phyloP scores from a whole-genome alignment of 2,113 vertebrate genomes.

The Carettochelys insculpta region DNA sequence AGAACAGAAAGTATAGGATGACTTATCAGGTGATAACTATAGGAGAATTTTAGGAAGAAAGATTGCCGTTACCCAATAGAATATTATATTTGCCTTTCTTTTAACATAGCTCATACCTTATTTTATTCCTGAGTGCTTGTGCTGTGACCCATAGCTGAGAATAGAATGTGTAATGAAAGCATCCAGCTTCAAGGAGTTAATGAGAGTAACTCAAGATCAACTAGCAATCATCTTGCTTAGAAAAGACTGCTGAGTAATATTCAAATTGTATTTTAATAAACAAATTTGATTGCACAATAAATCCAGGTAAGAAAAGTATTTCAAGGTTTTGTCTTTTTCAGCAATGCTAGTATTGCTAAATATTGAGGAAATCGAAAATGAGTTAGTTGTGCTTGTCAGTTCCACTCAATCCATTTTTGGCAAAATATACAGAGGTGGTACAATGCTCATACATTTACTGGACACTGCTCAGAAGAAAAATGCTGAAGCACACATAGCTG shows the following conservation, averaged over 20 bases:
- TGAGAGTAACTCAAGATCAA: background rate
- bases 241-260: background rate
- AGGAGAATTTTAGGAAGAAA: background rate
- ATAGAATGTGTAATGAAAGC: constrained; percentile 5
- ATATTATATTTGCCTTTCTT: constrained; percentile 45
- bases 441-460: constrained; percentile 12
- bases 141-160: constrained; percentile 56
- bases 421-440: constrained; percentile 13
- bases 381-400: background rate
- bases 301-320: background rate
- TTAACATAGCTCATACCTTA: background rate
- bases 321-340: background rate
- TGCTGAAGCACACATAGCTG: background rate
- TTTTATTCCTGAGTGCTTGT: constrained; percentile 38
- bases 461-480: background rate
- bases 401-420: background rate
- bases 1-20: background rate
- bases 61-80: constrained; percentile 15
- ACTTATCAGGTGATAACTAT: fast-evolving
- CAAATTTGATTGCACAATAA: background rate
- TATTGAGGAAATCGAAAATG: background rate
- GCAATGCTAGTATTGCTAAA: background rate
- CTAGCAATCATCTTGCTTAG: background rate
- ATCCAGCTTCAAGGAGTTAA: constrained; percentile 3
- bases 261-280: background rate